Base-by-base conservation (phyloP, 2,113 vertebrate species). In the Sylvia atricapilla region DNA sequence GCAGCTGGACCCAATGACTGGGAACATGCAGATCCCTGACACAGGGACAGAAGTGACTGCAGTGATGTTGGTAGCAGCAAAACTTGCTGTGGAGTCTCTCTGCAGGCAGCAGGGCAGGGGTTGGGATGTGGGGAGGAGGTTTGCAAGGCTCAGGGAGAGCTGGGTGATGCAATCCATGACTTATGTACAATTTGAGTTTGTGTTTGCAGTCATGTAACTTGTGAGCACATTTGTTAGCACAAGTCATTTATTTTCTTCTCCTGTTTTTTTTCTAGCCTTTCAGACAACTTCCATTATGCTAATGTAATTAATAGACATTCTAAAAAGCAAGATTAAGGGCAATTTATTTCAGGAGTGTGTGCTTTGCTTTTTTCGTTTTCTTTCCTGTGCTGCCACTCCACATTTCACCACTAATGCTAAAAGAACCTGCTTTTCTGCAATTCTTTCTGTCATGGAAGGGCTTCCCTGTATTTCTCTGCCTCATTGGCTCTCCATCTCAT, bases 401-500 rank as follows among this genome's bases (percentile, higher is more conserved):
- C 85, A 15, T 80, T 88, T 86, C 76, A 59, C 35, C n/a, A 59
- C 60, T 84, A 58, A 69, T 75, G 60, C 88, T 84, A 44, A 63
- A 94, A 92, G 79, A 92, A 89, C 52, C 52, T 86, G 69, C 60
- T 92, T 95, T 95, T 78, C 87, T 96, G 72, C 79, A 88, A 6
- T 77, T 95, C 82, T 46, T 93, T 47, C 55, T 95, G 90, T 63
- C 72, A 28, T 0, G 1, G 77, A 87, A 91, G 50, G 93, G 44
- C 72, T 91, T 96, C 74, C 85, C 79, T 89, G 43, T 85, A n/a
- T 94, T 94, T 95, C 84, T 94, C 69, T 93, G 92, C 91, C 92
- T 96, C 86, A 93, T 95, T 96, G 95, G 87, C 94, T 94, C 84
- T 80, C 86, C 74, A 94, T 91, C 94, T 96, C 84, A 94, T 96